Base-by-base conservation (phyloP, 2,797 vertebrate genomes). In the Clarias fuscus region DNA sequence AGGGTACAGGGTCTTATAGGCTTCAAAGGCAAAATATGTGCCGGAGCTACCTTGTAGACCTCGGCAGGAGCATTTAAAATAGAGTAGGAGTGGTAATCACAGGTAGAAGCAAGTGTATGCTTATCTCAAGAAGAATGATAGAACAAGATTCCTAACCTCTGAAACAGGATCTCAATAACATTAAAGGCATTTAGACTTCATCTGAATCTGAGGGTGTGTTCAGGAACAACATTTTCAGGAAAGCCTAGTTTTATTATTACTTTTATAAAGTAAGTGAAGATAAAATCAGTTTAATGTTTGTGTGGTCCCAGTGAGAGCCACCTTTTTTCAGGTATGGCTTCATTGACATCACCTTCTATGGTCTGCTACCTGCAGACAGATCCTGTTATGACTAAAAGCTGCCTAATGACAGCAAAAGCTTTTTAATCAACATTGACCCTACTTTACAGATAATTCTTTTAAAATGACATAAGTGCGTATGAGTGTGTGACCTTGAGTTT, bases 401-500 rank as follows among this genome's bases (percentile, higher is more conserved):
- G 1, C n/a, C 24, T 11, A 53, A 65, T 27, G 79, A 18, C 79
- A 67, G 17, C 40, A 20, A 48, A 65, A 62, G 13, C 58, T 80
- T 79, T 59, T 43, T 80, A 79, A 79, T 62, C 1, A 6, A 18
- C 77, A 79, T 33, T 40, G 77, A 62, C 33, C n/a, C 58, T 79
- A 40, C 75, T 33, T 37, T 61, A 78, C 59, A n/a, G 59, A 40
- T 80, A 64, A 80, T 80, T 62, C 59, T 64, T 48, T 67, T 67
- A 48, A 65, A 81, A 65, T 58, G 18, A 71, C 67, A 68, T 67
- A 82, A 67, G 30, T 86, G 58, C 27, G 61, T 56, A 22, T 67
- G 43, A 40, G 62, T 68, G 13, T 77, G 87, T 85, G 61, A 71
- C 87, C 86, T 87, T 48, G 71, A 84, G 65, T 80, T 86, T 88